Percentiles rank a stretch among this genome's conserved stretches.
These are phyloP conservation scores for Synchiropus splendidus DNA, from an alignment of 2,113 vertebrate genomes.

Conservation along the genomic window DNA sequence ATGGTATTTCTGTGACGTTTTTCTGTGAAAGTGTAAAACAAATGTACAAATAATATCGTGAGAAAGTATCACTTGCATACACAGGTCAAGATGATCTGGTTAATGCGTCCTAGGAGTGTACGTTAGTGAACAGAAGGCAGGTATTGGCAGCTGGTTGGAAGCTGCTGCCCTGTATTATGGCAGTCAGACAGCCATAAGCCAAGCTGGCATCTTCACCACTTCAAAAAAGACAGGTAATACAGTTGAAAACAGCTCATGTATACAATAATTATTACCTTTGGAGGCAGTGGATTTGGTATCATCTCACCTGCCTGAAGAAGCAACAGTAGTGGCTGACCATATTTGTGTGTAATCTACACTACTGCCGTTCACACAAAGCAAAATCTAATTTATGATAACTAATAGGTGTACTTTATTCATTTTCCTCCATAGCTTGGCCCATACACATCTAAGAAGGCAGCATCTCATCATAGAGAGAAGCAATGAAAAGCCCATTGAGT, in stretches of 20 bases:
- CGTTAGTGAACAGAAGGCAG: too few relatives aligned
- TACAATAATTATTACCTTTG: too few relatives aligned
- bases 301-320: too few relatives aligned
- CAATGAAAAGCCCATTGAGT: constrained; percentile 67
- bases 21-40: constrained; percentile 59
- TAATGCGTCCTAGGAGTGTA: too few relatives aligned
- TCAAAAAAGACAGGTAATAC: too few relatives aligned
- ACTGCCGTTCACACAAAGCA: constrained; percentile 42
- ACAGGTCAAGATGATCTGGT: too few relatives aligned
- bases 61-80: too few relatives aligned
- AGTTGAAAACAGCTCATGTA: too few relatives aligned
- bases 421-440: constrained; percentile 49
- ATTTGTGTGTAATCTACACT: constrained; percentile 39
- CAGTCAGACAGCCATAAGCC: neutral
- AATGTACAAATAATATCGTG: neutral
- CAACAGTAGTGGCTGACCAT: too few relatives aligned
- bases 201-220: constrained; percentile 12
- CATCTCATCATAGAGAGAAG: constrained; percentile 62
- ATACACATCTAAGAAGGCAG: constrained; percentile 53
- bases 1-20: constrained; percentile 85
- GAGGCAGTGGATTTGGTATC: too few relatives aligned
- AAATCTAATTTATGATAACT: constrained; percentile 54
- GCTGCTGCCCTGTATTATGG: too few relatives aligned
- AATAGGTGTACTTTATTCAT: constrained; percentile 52
- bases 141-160: too few relatives aligned